These are phyloP conservation scores for Bombus cullumanus DNA, from an alignment of 1,140 invertebrate genomes.

Conservation along the genomic window DNA sequence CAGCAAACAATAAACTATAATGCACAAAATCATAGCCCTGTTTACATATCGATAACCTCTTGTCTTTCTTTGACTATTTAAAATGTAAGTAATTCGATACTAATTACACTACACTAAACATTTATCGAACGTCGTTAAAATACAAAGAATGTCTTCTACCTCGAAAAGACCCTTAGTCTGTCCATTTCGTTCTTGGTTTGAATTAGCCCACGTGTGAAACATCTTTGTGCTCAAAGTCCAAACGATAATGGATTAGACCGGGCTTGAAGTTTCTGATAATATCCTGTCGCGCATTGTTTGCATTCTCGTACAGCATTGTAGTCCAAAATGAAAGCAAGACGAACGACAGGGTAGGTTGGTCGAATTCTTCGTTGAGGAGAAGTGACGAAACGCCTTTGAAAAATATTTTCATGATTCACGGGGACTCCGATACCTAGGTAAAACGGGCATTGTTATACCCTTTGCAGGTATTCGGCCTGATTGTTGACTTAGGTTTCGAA, in stretches of 20 bases:
- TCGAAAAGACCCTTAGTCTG: not conserved
- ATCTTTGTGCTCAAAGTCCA: not conserved
- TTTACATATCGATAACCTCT: not conserved
- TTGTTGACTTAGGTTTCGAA: conserved; percentile 56
- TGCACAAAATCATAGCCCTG: not conserved
- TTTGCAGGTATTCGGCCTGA: conserved; percentile 30
- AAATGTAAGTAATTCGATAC: not conserved
- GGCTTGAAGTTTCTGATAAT: not conserved
- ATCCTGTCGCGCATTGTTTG: conserved; percentile 37
- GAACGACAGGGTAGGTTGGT: not conserved
- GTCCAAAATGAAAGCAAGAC: conserved; percentile 20
- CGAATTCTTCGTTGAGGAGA: conserved; percentile 19
- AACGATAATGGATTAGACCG: conserved; percentile 39
- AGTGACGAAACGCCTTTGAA: conserved; percentile 47
- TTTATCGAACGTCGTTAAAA: not conserved
- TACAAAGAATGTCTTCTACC: not conserved
- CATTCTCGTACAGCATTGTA: conserved; percentile 24
- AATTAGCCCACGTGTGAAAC: conserved; percentile 24
- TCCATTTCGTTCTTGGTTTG: conserved; percentile 18
- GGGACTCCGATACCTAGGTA: not conserved
- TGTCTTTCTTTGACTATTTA: not conserved
- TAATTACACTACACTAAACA: too few species aligned
- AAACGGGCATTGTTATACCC: conserved; percentile 35
- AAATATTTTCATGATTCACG: conserved; percentile 34
- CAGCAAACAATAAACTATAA: not conserved